Percentiles rank a stretch among this genome's conserved stretches.
phyloP scores from a whole-genome alignment of 2,113 vertebrate species.

The Girardinichthys multiradiatus region DNA sequence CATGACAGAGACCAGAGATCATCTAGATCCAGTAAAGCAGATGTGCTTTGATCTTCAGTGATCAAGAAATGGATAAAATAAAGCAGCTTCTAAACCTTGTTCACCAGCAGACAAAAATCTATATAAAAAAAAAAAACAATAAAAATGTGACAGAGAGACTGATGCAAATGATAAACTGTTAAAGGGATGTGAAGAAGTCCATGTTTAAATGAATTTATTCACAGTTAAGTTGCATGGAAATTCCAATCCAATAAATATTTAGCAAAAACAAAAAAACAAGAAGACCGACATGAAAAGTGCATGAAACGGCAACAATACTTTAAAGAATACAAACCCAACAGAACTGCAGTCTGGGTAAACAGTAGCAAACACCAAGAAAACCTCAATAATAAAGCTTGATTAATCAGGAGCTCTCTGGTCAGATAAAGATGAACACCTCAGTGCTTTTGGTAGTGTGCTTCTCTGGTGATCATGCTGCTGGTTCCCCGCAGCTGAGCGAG shows the following conservation, averaged over 20 bases:
- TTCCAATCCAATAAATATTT: conserved; percentile 4
- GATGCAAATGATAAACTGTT: not conserved
- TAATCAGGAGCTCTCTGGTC: not conserved
- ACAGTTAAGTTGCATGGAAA: not conserved
- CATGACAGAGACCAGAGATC: too few species aligned
- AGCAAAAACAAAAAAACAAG: not conserved
- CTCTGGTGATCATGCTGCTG: conserved; percentile 60
- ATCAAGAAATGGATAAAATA: too few species aligned
- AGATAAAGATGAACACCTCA: not conserved
- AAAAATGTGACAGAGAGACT: not conserved
- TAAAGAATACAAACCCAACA: not conserved
- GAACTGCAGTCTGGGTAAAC: not conserved
- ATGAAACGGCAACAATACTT: not conserved
- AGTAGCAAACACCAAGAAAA: not conserved
- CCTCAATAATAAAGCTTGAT: not conserved
- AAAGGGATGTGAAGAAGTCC: not conserved
- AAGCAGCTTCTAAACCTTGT: too few species aligned
- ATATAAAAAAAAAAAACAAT: too few species aligned
- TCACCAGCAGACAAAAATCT: too few species aligned
- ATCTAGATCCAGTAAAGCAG: too few species aligned
- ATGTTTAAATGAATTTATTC: conserved; percentile 13
- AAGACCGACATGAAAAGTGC: not conserved
- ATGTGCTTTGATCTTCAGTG: too few species aligned
- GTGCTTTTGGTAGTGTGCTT: conserved; percentile 18
- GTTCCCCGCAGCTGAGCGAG: conserved; percentile 52